Conservation (phyloP, 2,888 invertebrate species). For the Vesta saturnalis region DNA sequence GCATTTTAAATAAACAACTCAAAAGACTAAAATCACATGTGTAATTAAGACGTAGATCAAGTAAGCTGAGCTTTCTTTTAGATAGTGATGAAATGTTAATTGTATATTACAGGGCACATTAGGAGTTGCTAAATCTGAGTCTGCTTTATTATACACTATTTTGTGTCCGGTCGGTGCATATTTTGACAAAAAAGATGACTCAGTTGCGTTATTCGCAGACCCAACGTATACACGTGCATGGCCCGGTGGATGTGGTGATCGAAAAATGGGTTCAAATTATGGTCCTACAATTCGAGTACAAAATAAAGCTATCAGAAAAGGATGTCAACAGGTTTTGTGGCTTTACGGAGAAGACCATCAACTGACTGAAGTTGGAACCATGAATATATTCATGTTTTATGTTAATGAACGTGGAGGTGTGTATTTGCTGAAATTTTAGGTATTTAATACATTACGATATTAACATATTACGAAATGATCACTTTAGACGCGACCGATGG, state of each 20-base stretch:
- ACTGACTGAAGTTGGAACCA: constrained; percentile 97
- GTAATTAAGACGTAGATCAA: background rate
- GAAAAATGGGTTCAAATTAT: constrained; percentile 96
- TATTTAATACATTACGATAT: too few species aligned
- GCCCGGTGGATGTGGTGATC: constrained; percentile 94
- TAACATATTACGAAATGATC: too few species aligned
- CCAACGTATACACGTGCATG: constrained; percentile 87
- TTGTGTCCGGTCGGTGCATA: constrained; percentile 94
- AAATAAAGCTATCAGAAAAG: constrained; percentile 77
- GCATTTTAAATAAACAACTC: too few species aligned
- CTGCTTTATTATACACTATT: constrained; percentile 92
- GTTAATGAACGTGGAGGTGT: constrained; percentile 90
- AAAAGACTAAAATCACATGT: too few species aligned
- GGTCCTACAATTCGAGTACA: constrained; percentile 88
- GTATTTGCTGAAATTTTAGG: too few species aligned
- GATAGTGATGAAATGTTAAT: background rate
- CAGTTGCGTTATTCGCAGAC: constrained; percentile 91
- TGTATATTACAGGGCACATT: constrained; percentile 84
- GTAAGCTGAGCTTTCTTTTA: too few species aligned
- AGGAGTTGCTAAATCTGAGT: constrained; percentile 87
- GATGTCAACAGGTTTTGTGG: constrained; percentile 96
- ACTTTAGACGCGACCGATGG: too few species aligned
- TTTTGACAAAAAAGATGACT: constrained; percentile 72
- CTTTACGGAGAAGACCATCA: constrained; percentile 92
- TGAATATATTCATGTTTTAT: constrained; percentile 95